Percentiles rank a stretch among this genome's conserved stretches.
Evolutionary conservation across 2,113 vertebrate species (phyloP).

Genomic region (Burhinus bistriatus): DNA sequence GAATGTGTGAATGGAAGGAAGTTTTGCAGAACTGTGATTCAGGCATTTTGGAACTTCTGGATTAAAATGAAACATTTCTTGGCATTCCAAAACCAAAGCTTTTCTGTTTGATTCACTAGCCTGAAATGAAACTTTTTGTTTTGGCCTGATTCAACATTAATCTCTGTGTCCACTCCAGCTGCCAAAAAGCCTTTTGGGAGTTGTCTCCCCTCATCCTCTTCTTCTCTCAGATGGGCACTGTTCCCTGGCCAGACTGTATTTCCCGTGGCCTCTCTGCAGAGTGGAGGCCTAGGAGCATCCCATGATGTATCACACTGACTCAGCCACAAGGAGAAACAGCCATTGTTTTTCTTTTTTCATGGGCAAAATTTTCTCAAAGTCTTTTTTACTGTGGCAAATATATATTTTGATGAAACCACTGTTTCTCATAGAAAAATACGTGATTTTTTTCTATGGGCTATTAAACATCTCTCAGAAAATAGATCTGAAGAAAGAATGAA

Average conservation of each 20-base stretch:
- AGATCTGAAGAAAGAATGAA: neutral
- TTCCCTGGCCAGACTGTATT: neutral
- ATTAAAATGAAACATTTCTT: neutral
- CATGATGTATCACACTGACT: neutral
- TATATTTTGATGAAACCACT: neutral
- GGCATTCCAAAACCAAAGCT: neutral
- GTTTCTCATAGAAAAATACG: neutral
- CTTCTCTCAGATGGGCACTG: neutral
- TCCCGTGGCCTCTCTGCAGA: neutral
- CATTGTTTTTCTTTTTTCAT: neutral
- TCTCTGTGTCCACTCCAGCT: neutral
- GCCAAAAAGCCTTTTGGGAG: neutral
- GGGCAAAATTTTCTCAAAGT: neutral
- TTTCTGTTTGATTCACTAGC: neutral
- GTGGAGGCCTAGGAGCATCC: neutral
- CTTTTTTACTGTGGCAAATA: neutral
- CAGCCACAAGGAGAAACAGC: neutral
- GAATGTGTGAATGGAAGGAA: neutral
- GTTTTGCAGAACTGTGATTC: neutral
- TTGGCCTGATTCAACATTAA: neutral
- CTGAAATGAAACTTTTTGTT: neutral
- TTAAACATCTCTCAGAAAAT: neutral
- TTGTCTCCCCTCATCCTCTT: neutral
- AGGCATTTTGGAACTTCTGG: neutral
- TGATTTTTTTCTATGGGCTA: neutral